Evolutionary conservation across 35 echinoderm and acorn worm genomes (phyloP).

Genomic region (Apostichopus parvimensis): DNA sequence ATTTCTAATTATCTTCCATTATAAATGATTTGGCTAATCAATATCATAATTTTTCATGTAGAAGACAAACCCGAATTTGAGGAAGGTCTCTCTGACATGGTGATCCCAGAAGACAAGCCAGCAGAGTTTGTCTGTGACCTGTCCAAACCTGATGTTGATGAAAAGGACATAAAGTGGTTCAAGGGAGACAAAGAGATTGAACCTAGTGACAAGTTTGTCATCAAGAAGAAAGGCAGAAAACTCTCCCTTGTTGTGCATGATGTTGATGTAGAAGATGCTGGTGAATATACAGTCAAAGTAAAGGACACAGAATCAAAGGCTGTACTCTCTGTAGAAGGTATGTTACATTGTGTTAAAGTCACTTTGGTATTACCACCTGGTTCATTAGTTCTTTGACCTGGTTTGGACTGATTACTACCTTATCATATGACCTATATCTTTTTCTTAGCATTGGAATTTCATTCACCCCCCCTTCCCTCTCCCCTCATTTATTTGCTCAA

Average conservation of each 20-base stretch:
- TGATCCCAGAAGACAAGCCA: conserved; percentile 21
- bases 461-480: too few species aligned
- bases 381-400: background rate
- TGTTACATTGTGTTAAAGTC: too few species aligned
- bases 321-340: conserved; percentile 85
- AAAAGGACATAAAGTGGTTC: conserved; percentile 68
- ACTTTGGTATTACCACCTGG: too few species aligned
- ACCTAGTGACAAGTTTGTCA: conserved; percentile 67
- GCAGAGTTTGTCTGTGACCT: conserved; percentile 49
- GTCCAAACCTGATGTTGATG: conserved; percentile 28
- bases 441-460: too few species aligned
- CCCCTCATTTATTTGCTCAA: too few species aligned
- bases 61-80: conserved; percentile 35
- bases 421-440: too few species aligned
- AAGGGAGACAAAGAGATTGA: conserved; percentile 62
- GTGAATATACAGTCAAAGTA: conserved; percentile 67
- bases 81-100: conserved; percentile 11
- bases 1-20: too few species aligned
- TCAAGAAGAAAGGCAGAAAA: conserved; percentile 72
- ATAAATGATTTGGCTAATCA: too few species aligned
- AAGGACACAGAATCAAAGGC: conserved; percentile 61
- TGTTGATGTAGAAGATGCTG: conserved; percentile 71
- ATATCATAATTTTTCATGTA: background rate
- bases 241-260: conserved; percentile 85
- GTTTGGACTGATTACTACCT: background rate